Evolutionary conservation across 2,797 vertebrate species (phyloP), one percentile per base, ranked within the genome.

Genomic region (Sebastes taczanowskii): DNA sequence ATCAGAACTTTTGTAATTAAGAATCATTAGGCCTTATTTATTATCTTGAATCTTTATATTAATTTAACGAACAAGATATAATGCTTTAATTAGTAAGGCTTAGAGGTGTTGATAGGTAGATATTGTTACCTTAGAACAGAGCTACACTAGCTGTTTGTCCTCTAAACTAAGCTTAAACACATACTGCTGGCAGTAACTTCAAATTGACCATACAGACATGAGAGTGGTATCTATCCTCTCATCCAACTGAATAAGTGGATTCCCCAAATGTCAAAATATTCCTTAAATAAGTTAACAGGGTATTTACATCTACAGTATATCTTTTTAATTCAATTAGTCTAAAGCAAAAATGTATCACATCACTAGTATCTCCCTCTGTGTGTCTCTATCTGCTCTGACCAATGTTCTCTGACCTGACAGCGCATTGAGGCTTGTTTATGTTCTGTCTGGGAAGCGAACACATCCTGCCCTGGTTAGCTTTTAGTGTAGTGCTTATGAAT

Each of bases 401-500:
- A 42, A 14, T 42, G 38, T 42, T 42, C 20, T 82, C 52, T 42
- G 64, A 64, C 27, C 30, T 75, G 72, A 74, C 75, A 63, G 71
- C 32, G 56, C 42, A 18, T 1, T n/a, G 10, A 66, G 23, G 62
- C 61, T 82, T 77, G 84, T 89, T 85, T 80, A 68, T 81, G 58
- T 60, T 78, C 74, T 35, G 22, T 67, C 74, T 30, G 61, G 42
- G 56, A 77, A 58, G 23, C 2, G 20, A 71, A 74, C 70, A 59
- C 71, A 42, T 88, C 71, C 73, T 35, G 56, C 55, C 34, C 78
- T 75, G 75, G 84, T 86, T 70, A 61, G 74, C 78, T 71, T 62
- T 90, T 27, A 79, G 77, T 79, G 68, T 72, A 16, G 61, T 60
- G 70, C 53, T 85, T 73, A 58, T 82, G 67, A 74, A 78, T 62